Conservation (phyloP, 2,113 vertebrate genomes). For the Ceratotherium simum region DNA sequence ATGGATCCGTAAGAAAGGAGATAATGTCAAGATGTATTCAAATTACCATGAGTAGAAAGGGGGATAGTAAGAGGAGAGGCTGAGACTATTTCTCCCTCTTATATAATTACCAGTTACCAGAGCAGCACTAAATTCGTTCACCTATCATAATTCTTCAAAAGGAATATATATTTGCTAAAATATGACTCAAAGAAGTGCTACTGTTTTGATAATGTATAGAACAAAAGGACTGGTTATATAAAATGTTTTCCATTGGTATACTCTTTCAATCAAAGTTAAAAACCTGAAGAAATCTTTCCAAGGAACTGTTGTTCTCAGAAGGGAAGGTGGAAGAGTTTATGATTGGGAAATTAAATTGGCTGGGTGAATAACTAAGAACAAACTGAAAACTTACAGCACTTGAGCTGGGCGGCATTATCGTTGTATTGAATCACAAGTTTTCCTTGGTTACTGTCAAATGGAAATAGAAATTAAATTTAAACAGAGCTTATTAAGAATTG, state of each 20-base stretch:
- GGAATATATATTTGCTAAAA: constrained; percentile 8
- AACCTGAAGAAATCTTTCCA: background rate
- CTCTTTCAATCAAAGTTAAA: constrained; percentile 26
- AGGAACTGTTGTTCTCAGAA: constrained; percentile 10
- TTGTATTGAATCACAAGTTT: constrained; percentile 64
- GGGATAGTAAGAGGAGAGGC: accelerated
- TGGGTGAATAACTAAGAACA: background rate
- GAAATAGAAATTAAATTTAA: constrained; percentile 80
- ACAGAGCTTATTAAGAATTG: constrained; percentile 74
- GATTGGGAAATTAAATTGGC: constrained; percentile 23
- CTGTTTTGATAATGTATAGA: constrained; percentile 3
- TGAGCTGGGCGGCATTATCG: constrained; percentile 4
- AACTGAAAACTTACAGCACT: constrained; percentile 9
- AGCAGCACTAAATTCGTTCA: background rate
- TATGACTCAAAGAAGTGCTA: background rate
- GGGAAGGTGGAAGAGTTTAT: background rate
- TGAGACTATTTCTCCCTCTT: background rate
- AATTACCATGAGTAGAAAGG: background rate
- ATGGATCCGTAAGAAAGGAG: background rate
- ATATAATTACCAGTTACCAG: background rate
- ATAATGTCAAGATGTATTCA: background rate
- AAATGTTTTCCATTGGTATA: constrained; percentile 45
- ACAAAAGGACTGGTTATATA: background rate
- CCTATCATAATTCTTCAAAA: background rate
- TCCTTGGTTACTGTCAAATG: constrained; percentile 74